Evolutionary conservation across 2,888 invertebrate species (phyloP), one percentile per base, ranked within the genome.

Genomic region (Chrysolina haemoptera): DNA sequence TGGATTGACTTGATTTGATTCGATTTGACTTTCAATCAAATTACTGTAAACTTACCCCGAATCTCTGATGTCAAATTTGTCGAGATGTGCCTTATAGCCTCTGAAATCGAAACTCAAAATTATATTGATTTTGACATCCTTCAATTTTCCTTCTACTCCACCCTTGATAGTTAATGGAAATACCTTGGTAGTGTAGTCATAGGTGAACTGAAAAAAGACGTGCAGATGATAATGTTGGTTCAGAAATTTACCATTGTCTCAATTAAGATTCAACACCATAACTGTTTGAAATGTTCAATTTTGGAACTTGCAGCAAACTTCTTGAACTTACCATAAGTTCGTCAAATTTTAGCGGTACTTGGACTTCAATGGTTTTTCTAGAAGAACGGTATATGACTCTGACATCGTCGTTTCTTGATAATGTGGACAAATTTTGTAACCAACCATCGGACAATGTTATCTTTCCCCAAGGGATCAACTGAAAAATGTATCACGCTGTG

Each of bases 11-110:
- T n/a, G n/a, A n/a, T n/a, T n/a, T n/a, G n/a, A n/a, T n/a, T n/a
- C n/a, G n/a, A n/a, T n/a, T n/a, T 27, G 2, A 27, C 27, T 27
- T 27, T 8, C 35, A 16, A 16, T 16, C 35, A 16, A 16, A 10
- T 16, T 16, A 16, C 16, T 16, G 48, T 53, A 12, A 53, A 22
- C 74, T 74, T 62, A 77, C 77, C 75, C 75, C 22, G 72, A 68
- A 65, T 76, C 59, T 27, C n/a, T 68, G 27, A 72, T 75, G 35
- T 77, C 63, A 43, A 77, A 75, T 8, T 68, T n/a, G 16, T 69
- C 71, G 14, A 77, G 53, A 11, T 68, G 20, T 2, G 70, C 71
- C 55, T 71, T 27, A 27, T 71, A 71, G 0, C 66, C 71, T 40
- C 18, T 62, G 59, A 65, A 73, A 69, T 75, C 53, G 43, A 65